Evolutionary conservation across 2,888 invertebrate genomes (phyloP), one percentile per base, ranked within the genome.

Genomic region (Acleris literana): DNA sequence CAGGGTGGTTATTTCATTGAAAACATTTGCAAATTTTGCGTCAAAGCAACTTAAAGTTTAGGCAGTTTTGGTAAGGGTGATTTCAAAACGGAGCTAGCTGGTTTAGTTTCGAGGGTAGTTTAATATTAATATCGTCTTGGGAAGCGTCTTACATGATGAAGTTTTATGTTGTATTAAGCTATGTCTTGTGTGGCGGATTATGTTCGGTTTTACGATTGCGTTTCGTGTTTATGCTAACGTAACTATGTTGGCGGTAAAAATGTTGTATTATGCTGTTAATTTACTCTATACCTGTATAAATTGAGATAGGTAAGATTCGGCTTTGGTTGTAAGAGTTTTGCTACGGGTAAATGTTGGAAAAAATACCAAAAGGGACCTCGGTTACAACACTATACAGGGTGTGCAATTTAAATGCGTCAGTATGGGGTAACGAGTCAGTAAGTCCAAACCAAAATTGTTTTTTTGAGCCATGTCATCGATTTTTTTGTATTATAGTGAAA

Each of bases 51-150:
- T 17, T 44, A 52, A 61, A 25, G 48, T 48, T 55, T 46, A 46
- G 57, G 43, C 1, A 16, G 25, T 43, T 56, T 51, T 33, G 2
- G 7, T 13, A 29, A 44, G 55, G 4, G 1, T 25, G 13, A 2
- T 1, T 25, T 0, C 13, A 13, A 13, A 13, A 13, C 9, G 39
- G 39, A 13, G 39, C 13, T 39, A 39, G 39, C 39, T 51, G 18
- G 55, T 60, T 60, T 20, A 49, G 64, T 56, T 51, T 20, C 55
- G 69, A 68, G 64, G 68, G 61, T 68, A 71, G 69, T 71, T 70
- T 73, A 71, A 73, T 73, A 73, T 71, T 73, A 72, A 73, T 73
- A 73, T 68, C 70, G 70, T 69, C 71, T 72, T 72, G 72, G 72
- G 72, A 57, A 68, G 64, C 71, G 66, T 59, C 69, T 72, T 72